Percentiles rank a stretch among this genome's conserved stretches.
Conservation (phyloP, 2,797 vertebrate species). For the Brotula barbata region DNA sequence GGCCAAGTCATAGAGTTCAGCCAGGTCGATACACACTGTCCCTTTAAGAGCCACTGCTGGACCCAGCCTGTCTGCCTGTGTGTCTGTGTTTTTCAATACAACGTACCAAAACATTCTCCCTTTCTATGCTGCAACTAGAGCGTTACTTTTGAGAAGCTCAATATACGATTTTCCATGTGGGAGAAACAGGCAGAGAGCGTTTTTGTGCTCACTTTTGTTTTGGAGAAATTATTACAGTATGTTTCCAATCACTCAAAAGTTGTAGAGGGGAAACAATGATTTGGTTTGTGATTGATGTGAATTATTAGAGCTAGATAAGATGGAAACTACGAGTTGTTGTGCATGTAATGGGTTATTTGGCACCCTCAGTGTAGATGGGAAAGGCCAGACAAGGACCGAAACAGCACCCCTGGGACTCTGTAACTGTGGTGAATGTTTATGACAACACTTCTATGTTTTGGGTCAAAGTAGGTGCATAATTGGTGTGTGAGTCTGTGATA, state of each 20-base stretch:
- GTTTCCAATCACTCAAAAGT: conserved; percentile 56
- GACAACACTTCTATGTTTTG: background rate
- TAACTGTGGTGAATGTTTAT: conserved; percentile 27
- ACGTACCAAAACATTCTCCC: conserved; percentile 71
- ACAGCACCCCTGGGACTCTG: conserved; percentile 28
- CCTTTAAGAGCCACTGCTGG: conserved; percentile 63
- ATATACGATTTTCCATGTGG: conserved; percentile 62
- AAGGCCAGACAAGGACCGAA: conserved; percentile 33
- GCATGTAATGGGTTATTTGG: conserved; percentile 36
- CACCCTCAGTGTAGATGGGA: conserved; percentile 11
- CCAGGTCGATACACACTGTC: conserved; percentile 65
- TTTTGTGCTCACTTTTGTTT: conserved; percentile 47
- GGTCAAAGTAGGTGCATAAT: conserved; percentile 7
- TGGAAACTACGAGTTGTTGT: conserved; percentile 32
- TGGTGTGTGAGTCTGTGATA: conserved; percentile 20
- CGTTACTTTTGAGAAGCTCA: conserved; percentile 62
- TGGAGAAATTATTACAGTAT: conserved; percentile 33
- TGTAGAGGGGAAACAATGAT: conserved; percentile 41
- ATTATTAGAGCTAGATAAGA: conserved; percentile 51
- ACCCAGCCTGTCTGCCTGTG: conserved; percentile 67
- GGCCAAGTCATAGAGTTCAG: conserved; percentile 73
- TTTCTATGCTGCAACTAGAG: conserved; percentile 71
- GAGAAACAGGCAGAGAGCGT: conserved; percentile 31
- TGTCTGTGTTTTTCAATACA: conserved; percentile 75
- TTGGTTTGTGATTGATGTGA: conserved; percentile 35